Evolutionary conservation across 2,797 vertebrate genomes (phyloP).

Genomic region (Danio kyathit): DNA sequence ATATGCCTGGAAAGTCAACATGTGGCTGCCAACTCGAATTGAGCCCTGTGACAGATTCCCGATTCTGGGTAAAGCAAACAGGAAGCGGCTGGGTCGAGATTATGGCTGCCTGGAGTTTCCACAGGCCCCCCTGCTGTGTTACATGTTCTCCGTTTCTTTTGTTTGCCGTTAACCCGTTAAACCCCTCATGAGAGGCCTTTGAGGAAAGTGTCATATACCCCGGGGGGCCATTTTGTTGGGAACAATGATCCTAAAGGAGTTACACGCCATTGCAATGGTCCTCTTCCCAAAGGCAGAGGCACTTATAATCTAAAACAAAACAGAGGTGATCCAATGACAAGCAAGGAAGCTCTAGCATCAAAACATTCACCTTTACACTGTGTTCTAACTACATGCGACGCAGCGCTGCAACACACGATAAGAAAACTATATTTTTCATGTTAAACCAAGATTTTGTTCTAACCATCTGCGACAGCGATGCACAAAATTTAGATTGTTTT

Average conservation of each 20-base stretch:
- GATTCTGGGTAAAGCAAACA: conserved; percentile 69
- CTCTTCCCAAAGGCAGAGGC: conserved; percentile 40
- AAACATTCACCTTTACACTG: conserved; percentile 3
- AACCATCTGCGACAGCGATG: too few relatives aligned
- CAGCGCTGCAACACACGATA: not conserved
- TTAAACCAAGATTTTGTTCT: not conserved
- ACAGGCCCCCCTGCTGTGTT: conserved; percentile 78
- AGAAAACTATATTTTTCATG: not conserved
- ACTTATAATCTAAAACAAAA: conserved; percentile 48
- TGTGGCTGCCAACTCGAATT: conserved; percentile 30
- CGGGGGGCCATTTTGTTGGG: conserved; percentile 80
- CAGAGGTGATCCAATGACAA: conserved; percentile 29
- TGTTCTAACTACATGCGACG: not conserved
- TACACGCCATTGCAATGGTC: conserved; percentile 77
- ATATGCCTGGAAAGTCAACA: conserved; percentile 24
- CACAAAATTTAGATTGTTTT: too few relatives aligned
- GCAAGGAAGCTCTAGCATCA: conserved; percentile 26
- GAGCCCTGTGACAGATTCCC: conserved; percentile 32
- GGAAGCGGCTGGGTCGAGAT: conserved; percentile 74
- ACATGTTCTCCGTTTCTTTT: conserved; percentile 83
- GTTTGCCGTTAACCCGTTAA: conserved; percentile 85
- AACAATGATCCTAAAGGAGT: conserved; percentile 84
- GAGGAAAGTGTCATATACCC: conserved; percentile 82
- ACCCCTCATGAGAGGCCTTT: conserved; percentile 82
- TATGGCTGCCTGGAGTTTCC: conserved; percentile 77